Conservation (phyloP, 2,888 invertebrate genomes). For the Drosophila rellima region DNA sequence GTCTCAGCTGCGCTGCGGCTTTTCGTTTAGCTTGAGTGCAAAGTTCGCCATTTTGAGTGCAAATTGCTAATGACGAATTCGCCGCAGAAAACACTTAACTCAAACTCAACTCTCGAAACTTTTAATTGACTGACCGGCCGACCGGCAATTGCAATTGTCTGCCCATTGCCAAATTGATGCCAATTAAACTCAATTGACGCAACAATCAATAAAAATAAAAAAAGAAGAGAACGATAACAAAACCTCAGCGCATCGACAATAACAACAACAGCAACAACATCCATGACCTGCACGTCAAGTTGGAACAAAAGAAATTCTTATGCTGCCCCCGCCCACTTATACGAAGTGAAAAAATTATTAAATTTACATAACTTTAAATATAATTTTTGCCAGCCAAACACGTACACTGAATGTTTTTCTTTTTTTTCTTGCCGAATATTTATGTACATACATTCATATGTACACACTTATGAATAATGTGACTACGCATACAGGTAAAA, state of each 20-base stretch:
- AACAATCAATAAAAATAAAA: constrained; percentile 48
- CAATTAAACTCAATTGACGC: constrained; percentile 80
- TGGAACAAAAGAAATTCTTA: constrained; percentile 39
- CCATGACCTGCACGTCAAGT: constrained; percentile 67
- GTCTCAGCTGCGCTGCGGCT: constrained; percentile 18
- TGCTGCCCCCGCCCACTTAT: constrained; percentile 18
- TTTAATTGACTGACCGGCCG: constrained; percentile 62
- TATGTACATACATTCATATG: too few species aligned
- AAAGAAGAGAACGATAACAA: neutral
- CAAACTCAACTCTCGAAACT: constrained; percentile 45
- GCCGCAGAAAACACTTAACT: constrained; percentile 32
- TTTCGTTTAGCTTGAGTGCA: constrained; percentile 43
- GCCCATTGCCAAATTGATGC: constrained; percentile 67
- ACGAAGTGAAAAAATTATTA: constrained; percentile 47
- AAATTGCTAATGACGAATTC: constrained; percentile 56
- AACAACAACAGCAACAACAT: constrained; percentile 51
- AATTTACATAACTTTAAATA: constrained; percentile 58
- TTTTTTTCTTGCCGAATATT: neutral
- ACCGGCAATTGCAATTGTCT: constrained; percentile 59
- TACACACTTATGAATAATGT: constrained; percentile 9
- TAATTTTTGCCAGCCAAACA: constrained; percentile 36
- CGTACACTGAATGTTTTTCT: constrained; percentile 29
- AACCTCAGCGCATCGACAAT: neutral
- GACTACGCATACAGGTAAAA: constrained; percentile 13
- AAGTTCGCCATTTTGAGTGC: constrained; percentile 72